Percentiles rank a stretch among this genome's conserved stretches.
phyloP scores from a whole-genome alignment of 2,888 invertebrate genomes.

The Prosapia bicincta region DNA sequence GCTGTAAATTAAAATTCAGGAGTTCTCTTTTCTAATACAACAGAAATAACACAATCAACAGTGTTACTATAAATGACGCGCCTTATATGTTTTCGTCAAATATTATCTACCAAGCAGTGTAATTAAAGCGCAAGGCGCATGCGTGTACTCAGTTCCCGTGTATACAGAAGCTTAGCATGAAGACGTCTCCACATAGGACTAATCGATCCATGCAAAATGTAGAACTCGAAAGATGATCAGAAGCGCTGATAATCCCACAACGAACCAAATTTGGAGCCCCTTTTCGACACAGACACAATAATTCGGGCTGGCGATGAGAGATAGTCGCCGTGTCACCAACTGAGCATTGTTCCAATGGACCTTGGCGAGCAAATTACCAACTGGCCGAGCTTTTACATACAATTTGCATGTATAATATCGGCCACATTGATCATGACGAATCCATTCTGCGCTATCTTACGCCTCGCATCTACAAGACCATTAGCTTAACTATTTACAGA shows the following conservation, averaged over 20 bases:
- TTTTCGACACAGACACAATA: conserved; percentile 22
- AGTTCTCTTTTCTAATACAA: no score
- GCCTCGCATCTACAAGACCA: neutral
- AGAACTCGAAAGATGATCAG: conserved; percentile 14
- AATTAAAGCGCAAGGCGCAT: no score
- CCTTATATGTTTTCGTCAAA: no score
- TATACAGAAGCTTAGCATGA: conserved; percentile 3
- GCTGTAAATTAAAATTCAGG: no score
- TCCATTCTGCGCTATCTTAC: neutral
- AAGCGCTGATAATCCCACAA: neutral
- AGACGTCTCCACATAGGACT: conserved; percentile 13
- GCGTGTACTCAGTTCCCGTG: neutral
- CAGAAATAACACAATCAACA: no score
- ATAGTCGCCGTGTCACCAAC: conserved; percentile 2
- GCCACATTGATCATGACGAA: conserved; percentile 21
- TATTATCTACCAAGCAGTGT: no score
- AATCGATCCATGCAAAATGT: conserved; percentile 15
- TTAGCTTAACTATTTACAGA: neutral
- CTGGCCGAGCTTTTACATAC: conserved; percentile 24
- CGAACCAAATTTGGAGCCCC: conserved; percentile 4
- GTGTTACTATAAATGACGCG: no score
- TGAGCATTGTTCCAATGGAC: conserved; percentile 15
- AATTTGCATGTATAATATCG: conserved; percentile 18
- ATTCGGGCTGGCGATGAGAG: conserved; percentile 15
- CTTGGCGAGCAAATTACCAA: conserved; percentile 24